Conservation (phyloP, 2,888 invertebrate species). For the Phalera bucephala region DNA sequence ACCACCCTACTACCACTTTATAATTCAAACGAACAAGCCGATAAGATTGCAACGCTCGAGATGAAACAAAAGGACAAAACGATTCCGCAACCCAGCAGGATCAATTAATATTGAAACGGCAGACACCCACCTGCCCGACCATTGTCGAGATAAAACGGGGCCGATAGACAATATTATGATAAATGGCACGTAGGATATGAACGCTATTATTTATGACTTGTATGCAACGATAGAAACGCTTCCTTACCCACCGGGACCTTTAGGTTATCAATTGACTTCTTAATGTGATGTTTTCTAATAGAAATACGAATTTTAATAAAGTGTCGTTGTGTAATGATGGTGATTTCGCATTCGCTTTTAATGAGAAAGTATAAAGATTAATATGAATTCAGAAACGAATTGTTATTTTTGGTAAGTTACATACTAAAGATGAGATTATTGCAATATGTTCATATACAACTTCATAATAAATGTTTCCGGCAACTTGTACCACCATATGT, state of each 20-base stretch:
- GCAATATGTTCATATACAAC: too few relatives aligned
- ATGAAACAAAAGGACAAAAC: conserved; percentile 38
- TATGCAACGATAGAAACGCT: conserved; percentile 33
- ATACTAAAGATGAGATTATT: too few relatives aligned
- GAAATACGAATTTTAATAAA: conserved; percentile 27
- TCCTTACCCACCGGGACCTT: conserved; percentile 29
- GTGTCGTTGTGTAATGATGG: conserved; percentile 10
- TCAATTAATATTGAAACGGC: conserved; percentile 61
- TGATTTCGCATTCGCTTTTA: conserved; percentile 6
- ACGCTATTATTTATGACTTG: conserved; percentile 50
- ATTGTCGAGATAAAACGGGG: conserved; percentile 51
- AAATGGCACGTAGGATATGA: conserved; percentile 56
- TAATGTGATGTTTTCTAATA: conserved; percentile 27
- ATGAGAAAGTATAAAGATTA: conserved; percentile 4
- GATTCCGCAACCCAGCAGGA: conserved; percentile 50
- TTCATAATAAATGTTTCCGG: too few relatives aligned
- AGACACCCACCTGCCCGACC: conserved; percentile 62
- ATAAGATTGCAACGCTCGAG: conserved; percentile 19
- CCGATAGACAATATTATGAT: conserved; percentile 70
- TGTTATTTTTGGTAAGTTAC: too few relatives aligned
- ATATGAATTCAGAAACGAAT: too few relatives aligned
- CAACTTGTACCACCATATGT: conserved; percentile 24
- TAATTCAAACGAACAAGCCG: conserved; percentile 18
- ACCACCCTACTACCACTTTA: conserved; percentile 13
- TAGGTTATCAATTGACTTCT: conserved; percentile 47